Base-by-base conservation (phyloP, 1,140 invertebrate species). In the Hyposmocoma kahamanoa region DNA sequence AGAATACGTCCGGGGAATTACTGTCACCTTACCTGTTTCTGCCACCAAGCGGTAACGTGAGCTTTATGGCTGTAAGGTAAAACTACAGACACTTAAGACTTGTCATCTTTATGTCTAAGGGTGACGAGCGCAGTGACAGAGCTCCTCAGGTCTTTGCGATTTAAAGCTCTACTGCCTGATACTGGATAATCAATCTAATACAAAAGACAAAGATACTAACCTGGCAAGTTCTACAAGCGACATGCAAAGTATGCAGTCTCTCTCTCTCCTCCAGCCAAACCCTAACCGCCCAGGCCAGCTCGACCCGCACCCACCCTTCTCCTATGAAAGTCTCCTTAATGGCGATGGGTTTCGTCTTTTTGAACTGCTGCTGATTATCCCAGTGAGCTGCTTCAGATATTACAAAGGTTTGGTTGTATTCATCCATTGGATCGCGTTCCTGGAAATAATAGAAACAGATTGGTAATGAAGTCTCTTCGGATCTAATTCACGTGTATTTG, bases 231-330 rank as follows among this genome's bases (percentile, higher is more conserved):
- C 91, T 92, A 67, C 94, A 95, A 1, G 91, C 89, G 10, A 95
- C 90, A 56, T 94, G 91, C 18, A 94, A 88, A 5, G 91, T 90
- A 59, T 92, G 91, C 32, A 89, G 89, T 44, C 90, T 81, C 57
- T 90, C 87, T 43, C 89, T 84, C 32, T 88, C 90, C 28, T 92
- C 88, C 10, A 95, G 78, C 94, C 94, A 95, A 34, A 91, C 90
- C 22, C 90, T 88, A 3, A 93, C 89, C 0, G 91, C 90, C 82
- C 91, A 92, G 2, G 90, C 90, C 1, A 95, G 88, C 56, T 95
- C 92, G 24, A 94, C 90, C 52, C 92, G 91, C 47, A 95, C 89
- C 94, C 94, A 96, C 11, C 93, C 93, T 60, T 94, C 93, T 68
- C 86, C 84, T 6, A 91, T 87, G 55, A 90, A 88, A 2, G 92